phyloP scores from a whole-genome alignment of 2,113 vertebrate genomes.

The Copsychus sechellarum region DNA sequence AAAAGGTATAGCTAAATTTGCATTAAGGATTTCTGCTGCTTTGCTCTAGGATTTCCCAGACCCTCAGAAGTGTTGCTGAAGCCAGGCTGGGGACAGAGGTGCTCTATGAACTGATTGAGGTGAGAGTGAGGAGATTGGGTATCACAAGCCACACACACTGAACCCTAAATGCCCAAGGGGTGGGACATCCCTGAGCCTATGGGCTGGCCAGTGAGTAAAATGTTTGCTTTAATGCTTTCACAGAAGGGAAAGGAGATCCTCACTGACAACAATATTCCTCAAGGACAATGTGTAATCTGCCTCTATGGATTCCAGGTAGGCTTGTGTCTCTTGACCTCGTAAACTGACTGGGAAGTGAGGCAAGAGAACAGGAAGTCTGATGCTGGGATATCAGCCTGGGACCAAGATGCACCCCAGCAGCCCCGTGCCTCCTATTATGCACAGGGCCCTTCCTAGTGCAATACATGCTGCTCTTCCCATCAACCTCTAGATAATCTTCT shows the following conservation, averaged over 20 bases:
- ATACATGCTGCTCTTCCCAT: accelerated
- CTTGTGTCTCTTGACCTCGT: accelerated
- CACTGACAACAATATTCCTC: constrained; percentile 94
- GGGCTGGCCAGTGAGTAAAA: background rate
- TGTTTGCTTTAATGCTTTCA: background rate
- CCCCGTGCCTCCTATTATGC: background rate
- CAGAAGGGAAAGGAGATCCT: constrained; percentile 98
- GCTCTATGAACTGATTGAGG: constrained; percentile 83
- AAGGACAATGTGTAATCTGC: constrained; percentile 95
- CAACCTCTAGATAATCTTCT: background rate
- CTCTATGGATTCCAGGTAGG: constrained; percentile 91
- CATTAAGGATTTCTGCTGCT: background rate
- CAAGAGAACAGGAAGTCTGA: background rate
- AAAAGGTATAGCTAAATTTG: background rate
- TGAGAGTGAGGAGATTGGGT: constrained; percentile 11
- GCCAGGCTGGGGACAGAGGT: constrained; percentile 73
- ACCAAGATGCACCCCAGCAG: background rate
- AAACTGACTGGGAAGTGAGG: background rate
- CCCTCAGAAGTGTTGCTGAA: constrained; percentile 66
- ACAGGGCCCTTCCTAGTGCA: background rate
- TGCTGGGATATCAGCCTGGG: background rate
- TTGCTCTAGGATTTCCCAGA: constrained; percentile 72
- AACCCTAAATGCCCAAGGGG: background rate
- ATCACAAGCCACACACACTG: background rate
- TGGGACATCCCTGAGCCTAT: background rate